A percentile compares a stretch with the other conserved stretches of the same genome.
Evolutionary conservation across 1,140 invertebrate species (phyloP).

Genomic region (Drosophila tristis): DNA sequence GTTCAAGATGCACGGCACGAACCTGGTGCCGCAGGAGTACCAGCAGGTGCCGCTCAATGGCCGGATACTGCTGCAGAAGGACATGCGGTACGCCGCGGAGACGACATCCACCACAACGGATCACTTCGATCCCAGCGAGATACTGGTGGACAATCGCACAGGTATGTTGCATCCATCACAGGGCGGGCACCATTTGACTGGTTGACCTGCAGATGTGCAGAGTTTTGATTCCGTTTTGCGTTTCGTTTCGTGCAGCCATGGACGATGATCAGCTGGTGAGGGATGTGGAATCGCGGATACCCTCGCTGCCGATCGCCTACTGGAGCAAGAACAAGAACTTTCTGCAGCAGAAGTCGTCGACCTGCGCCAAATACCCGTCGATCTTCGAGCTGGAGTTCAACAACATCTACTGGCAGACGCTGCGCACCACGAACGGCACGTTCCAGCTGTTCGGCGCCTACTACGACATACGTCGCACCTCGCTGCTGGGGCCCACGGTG

Average conservation of each 20-base stretch:
- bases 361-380: constrained; percentile 92
- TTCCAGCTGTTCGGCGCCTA: constrained; percentile 96
- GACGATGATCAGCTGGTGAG: constrained; percentile 91
- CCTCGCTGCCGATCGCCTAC: constrained; percentile 92
- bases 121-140: constrained; percentile 81
- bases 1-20: constrained; percentile 82
- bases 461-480: constrained; percentile 91
- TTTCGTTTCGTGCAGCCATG: constrained; percentile 56
- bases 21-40: constrained; percentile 77
- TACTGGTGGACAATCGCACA: constrained; percentile 83
- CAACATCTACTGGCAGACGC: constrained; percentile 95
- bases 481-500: constrained; percentile 91
- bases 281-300: constrained; percentile 90
- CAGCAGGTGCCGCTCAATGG: constrained; percentile 74
- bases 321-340: constrained; percentile 91
- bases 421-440: constrained; percentile 92
- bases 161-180: constrained; percentile 37
- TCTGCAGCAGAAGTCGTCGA: constrained; percentile 88
- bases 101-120: constrained; percentile 83
- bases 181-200: too few species aligned
- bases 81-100: constrained; percentile 72
- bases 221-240: too few species aligned
- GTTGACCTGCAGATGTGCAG: too few species aligned
- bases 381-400: constrained; percentile 96
- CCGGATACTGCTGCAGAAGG: constrained; percentile 80